These are phyloP conservation scores for Notothenia rossii DNA, from an alignment of 2,113 vertebrate species.

Conservation along the genomic window DNA sequence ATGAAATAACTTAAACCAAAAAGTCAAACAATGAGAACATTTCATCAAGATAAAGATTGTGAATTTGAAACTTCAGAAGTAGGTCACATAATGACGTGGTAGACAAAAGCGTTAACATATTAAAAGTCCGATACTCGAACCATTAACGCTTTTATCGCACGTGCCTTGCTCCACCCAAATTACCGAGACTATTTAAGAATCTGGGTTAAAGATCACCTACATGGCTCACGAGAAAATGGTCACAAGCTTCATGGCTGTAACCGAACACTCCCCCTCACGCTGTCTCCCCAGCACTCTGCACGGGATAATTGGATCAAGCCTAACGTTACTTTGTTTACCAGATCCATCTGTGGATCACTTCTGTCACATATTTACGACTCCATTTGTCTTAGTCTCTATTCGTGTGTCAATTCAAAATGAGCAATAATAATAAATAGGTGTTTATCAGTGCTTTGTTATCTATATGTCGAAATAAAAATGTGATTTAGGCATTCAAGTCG, in stretches of 20 bases:
- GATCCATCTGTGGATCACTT: background rate
- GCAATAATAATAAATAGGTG: no score
- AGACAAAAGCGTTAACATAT: background rate
- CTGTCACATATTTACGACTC: background rate
- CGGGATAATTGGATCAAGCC: background rate
- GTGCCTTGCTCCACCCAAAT: background rate
- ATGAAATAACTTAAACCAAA: background rate
- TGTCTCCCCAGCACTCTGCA: background rate
- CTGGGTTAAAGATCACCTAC: slow-evolving; percentile 7
- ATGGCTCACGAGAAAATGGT: background rate
- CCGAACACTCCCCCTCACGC: slow-evolving; percentile 2
- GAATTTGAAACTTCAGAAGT: background rate
- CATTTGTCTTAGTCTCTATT: background rate
- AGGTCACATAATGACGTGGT: background rate
- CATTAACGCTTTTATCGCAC: background rate
- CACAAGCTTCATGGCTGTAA: slow-evolving; percentile 47
- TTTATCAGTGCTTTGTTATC: background rate
- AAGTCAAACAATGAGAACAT: background rate
- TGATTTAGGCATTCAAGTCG: background rate
- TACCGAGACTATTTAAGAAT: slow-evolving; percentile 13
- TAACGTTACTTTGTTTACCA: background rate
- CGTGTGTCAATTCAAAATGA: background rate
- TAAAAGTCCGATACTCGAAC: background rate
- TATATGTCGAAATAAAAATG: background rate
- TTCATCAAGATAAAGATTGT: no score